Evolutionary conservation across 2,888 invertebrate species (phyloP).

Genomic region (Ariolimax columbianus): DNA sequence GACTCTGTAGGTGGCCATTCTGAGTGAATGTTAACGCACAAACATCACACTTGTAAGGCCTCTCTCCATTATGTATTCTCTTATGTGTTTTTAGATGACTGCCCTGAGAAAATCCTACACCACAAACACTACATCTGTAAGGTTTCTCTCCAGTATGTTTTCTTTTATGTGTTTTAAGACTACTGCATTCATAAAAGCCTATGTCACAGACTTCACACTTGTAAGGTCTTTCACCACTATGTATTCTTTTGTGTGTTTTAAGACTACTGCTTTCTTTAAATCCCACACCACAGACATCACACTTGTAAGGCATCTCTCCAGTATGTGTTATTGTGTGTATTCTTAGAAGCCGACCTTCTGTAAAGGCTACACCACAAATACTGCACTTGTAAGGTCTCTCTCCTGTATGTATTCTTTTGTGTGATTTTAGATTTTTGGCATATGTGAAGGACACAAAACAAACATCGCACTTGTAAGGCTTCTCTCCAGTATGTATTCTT

Average conservation of each 20-base stretch:
- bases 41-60: conserved; percentile 19
- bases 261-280: background rate
- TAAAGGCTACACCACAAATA: conserved; percentile 1
- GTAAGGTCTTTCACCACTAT: conserved; percentile 14
- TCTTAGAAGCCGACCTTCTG: background rate
- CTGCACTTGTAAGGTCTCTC: conserved; percentile 17
- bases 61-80: conserved; percentile 12
- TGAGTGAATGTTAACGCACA: conserved; percentile 1
- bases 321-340: background rate
- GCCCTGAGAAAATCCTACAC: background rate
- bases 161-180: conserved; percentile 7
- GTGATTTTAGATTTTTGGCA: background rate
- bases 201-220: conserved; percentile 18
- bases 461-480: conserved; percentile 4
- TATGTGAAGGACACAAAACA: background rate
- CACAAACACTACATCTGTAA: conserved; percentile 1
- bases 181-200: background rate
- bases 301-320: conserved; percentile 3
- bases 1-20: background rate
- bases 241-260: conserved; percentile 14
- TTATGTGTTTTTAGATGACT: conserved; percentile 5
- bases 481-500: conserved; percentile 19
- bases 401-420: conserved; percentile 18
- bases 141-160: conserved; percentile 27
- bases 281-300: conserved; percentile 2